These are phyloP conservation scores for Halictus quadricinctus DNA, from an alignment of 2,888 invertebrate genomes.

Conservation along the genomic window DNA sequence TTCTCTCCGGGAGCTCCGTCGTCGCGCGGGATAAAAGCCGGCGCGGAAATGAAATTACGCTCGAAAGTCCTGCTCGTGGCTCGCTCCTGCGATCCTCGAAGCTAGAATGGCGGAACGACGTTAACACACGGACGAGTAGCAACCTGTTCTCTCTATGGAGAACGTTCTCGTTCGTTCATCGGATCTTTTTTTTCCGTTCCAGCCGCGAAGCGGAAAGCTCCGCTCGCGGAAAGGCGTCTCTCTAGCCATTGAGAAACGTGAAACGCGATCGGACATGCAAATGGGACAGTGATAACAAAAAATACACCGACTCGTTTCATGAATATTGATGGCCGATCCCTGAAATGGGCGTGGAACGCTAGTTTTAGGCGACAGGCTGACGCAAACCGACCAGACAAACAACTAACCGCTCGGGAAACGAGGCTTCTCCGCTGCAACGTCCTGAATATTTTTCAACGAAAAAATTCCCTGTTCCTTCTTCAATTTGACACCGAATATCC, in stretches of 20 bases:
- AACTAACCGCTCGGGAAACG: neutral
- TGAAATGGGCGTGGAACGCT: neutral
- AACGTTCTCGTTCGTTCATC: neutral
- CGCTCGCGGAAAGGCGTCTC: neutral
- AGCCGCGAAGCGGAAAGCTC: neutral
- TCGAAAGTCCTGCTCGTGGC: slow-evolving; percentile 6
- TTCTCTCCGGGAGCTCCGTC: neutral
- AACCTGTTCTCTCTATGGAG: neutral
- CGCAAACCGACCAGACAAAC: neutral
- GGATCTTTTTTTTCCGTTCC: neutral
- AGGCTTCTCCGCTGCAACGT: neutral
- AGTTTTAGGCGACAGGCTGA: neutral
- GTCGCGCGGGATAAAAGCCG: neutral
- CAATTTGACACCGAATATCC: neutral
- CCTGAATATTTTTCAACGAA: neutral
- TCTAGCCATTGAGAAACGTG: neutral
- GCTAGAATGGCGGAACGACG: neutral
- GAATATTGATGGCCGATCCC: slow-evolving; percentile 29
- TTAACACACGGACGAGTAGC: neutral
- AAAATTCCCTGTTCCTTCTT: too few species aligned
- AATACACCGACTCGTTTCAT: neutral
- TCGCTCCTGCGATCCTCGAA: neutral
- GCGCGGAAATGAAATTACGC: slow-evolving; percentile 21
- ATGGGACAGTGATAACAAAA: slow-evolving; percentile 14
- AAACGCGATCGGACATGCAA: slow-evolving; percentile 33